These are phyloP conservation scores for Drosophila insularis DNA, from an alignment of 1,140 invertebrate species.

Conservation along the genomic window DNA sequence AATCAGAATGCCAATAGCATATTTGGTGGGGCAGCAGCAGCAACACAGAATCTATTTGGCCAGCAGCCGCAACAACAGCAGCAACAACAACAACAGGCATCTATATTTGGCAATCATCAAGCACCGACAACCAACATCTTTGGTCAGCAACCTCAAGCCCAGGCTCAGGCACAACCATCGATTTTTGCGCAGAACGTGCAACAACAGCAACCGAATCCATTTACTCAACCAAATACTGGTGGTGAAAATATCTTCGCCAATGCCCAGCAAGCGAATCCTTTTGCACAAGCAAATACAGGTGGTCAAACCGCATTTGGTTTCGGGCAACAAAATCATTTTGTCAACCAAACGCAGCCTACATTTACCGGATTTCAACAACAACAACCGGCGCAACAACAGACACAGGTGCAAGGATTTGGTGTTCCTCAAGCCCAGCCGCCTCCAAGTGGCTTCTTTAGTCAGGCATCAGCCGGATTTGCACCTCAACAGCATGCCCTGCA, in stretches of 20 bases:
- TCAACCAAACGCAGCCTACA: constrained; percentile 31
- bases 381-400: constrained; percentile 20
- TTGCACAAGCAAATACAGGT: constrained; percentile 21
- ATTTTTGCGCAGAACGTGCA: constrained; percentile 44
- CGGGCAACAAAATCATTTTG: constrained; percentile 3
- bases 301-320: constrained; percentile 35
- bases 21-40: constrained; percentile 30
- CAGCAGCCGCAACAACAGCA: constrained; percentile 35
- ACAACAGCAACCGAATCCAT: constrained; percentile 33
- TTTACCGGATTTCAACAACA: constrained; percentile 50
- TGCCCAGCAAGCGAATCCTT: constrained; percentile 30
- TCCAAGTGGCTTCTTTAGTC: constrained; percentile 40
- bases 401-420: constrained; percentile 37
- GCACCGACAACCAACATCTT: neutral
- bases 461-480: constrained; percentile 19
- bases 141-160: constrained; percentile 20
- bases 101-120: constrained; percentile 46
- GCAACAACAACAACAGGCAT: constrained; percentile 3
- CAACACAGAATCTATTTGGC: constrained; percentile 31
- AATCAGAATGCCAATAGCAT: constrained; percentile 19
- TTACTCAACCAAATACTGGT: constrained; percentile 25
- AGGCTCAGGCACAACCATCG: constrained; percentile 39
- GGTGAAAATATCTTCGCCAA: constrained; percentile 37
- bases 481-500: constrained; percentile 21
- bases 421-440: constrained; percentile 23